Base-by-base conservation (phyloP, 2,888 invertebrate genomes). In the Acleris holmiana region DNA sequence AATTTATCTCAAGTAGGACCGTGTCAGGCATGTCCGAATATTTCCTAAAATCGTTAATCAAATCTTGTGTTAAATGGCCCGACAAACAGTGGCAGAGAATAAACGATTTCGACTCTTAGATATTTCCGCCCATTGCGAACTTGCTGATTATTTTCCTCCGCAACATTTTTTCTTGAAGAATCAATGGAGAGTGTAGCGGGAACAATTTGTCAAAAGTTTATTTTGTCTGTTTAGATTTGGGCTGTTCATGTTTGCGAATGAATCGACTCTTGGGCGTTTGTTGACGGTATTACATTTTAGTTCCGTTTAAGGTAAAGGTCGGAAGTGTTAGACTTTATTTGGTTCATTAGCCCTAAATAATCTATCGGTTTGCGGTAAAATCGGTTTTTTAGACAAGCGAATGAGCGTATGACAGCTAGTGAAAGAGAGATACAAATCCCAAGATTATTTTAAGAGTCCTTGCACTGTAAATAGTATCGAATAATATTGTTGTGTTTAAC, bases 11-110 rank as follows among this genome's bases (percentile, higher is more conserved):
- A 59, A 64, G 53, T 70, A 64, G 48, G 62, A 46, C 57, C 66
- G 60, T 62, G 71, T 71, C 68, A 68, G 61, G 67, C 66, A 59
- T 66, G 67, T 69, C 67, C 66, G 67, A 69, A 64, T 71, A 66
- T 67, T 62, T 68, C 66, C 65, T 47, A 54, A 48, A 53, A 75
- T 80, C 85, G 79, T 87, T 85, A 87, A 86, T 88, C 83, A 86
- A 86, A 87, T 85, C 76, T 82, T 78, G 80, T 84, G 85, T 80
- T 85, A 82, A 88, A 88, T 85, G 85, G 83, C 73, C 80, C 83
- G 76, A 70, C 68, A 72, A 78, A 75, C 77, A 72, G 77, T 75
- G 73, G 71, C 73, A 70, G 73, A 69, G 71, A 71, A 73, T 74
- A 73, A 78, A 77, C 75, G 76, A 79, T 75, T 76, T 73, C 72